Base-by-base conservation (phyloP, 2,113 vertebrate genomes). In the Zosterops hypoxanthus region DNA sequence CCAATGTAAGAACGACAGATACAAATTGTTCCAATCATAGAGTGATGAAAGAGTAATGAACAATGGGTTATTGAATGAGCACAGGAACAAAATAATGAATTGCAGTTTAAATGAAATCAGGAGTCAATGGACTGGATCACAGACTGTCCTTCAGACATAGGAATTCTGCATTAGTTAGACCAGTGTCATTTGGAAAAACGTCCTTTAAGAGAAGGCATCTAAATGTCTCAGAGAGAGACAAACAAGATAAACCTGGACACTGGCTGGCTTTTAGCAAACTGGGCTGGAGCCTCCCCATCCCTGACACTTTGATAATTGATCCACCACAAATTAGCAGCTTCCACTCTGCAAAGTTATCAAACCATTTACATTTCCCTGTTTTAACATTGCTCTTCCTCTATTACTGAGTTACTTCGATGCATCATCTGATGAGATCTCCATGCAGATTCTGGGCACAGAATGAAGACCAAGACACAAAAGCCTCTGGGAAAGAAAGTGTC, bases 31-130 rank as follows among this genome's bases (percentile, higher is more conserved):
- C 93, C 97, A 97, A 97, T 98, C 97, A 97, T 82, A 96, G 82
- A 96, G 91, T 96, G 97, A 98, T 98, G 97, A 98, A 98, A 98
- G 97, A 97, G 94, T 98, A 98, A 98, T 97, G 97, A 98, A 97
- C 97, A 98, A 97, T 95, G 94, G 97, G 96, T 97, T 98, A 97
- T 91, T 97, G 92, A 98, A 94, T 94, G 98, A 97, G 96, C 96
- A 92, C 91, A 96, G 97, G 97, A 98, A 98, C 97, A 98, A 98
- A 98, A 98, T 98, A 98, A 98, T 97, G 96, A 98, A 98, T 97
- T 96, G 93, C 95, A 95, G 85, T 98, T 98, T 97, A 98, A 98
- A 97, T 97, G 97, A 98, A 98, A 97, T 96, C 94, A 92, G 95
- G 86, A 98, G 95, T 96, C 96, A 98, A 97, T 96, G 96, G 93